Percentiles rank a stretch among this genome's conserved stretches.
Evolutionary conservation across 2,797 vertebrate genomes (phyloP).

Genomic region (Falco columbarius): DNA sequence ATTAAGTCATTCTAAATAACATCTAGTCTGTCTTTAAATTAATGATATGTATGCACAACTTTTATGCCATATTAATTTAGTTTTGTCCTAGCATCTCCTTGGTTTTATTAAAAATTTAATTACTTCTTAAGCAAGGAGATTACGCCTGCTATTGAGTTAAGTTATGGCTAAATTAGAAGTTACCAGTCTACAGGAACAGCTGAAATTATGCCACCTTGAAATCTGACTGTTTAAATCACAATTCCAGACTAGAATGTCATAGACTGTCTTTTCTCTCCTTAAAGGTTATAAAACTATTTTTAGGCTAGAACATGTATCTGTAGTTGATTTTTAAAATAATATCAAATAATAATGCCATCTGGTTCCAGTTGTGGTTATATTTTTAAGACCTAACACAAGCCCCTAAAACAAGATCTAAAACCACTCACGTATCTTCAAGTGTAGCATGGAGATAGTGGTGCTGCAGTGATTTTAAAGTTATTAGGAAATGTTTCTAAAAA

Average conservation of each 20-base stretch:
- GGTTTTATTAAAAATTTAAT: constrained; percentile 38
- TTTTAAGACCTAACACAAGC: not conserved
- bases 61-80: not conserved
- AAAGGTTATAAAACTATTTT: not conserved
- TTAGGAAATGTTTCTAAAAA: not conserved
- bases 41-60: not conserved
- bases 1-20: not conserved
- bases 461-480: not conserved
- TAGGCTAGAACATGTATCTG: not conserved
- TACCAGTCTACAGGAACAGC: not conserved
- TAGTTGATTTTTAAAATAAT: not conserved
- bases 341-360: not conserved
- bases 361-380: not conserved
- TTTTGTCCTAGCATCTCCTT: not conserved
- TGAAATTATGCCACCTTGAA: not conserved
- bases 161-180: not conserved
- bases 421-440: not conserved
- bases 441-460: not conserved
- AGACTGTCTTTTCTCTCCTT: not conserved
- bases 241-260: not conserved
- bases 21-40: not conserved
- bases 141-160: not conserved
- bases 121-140: constrained; percentile 11
- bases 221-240: not conserved
- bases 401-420: not conserved